These are phyloP conservation scores for Petrocephalus zakoni DNA, from an alignment of 2,113 vertebrate genomes.

Conservation along the genomic window DNA sequence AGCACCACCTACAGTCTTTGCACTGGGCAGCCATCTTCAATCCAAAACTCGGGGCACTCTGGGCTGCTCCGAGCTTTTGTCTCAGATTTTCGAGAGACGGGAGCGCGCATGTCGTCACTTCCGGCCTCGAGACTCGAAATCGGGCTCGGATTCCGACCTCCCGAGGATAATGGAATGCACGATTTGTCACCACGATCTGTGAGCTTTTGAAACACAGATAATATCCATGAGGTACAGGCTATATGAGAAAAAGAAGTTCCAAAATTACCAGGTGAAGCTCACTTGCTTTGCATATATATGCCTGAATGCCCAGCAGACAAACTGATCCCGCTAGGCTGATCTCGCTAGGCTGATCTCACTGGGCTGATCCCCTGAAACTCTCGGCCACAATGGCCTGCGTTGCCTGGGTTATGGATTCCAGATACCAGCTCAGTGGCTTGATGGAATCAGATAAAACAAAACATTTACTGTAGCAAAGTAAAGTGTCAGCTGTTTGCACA, in stretches of 20 bases:
- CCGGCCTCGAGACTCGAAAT: too few species aligned
- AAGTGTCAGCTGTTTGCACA: neutral
- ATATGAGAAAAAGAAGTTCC: neutral
- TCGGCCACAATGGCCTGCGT: too few species aligned
- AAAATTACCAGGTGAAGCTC: neutral
- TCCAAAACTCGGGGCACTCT: too few species aligned
- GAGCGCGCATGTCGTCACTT: too few species aligned
- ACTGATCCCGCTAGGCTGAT: neutral
- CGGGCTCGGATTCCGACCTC: too few species aligned
- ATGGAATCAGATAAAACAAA: neutral
- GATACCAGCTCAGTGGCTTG: neutral
- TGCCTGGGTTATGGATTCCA: neutral
- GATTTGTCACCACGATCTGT: neutral
- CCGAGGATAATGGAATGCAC: too few species aligned
- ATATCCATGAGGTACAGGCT: neutral
- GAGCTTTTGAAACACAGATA: neutral
- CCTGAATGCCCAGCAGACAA: neutral
- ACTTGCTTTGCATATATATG: neutral
- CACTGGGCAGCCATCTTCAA: too few species aligned
- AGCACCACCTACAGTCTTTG: too few species aligned
- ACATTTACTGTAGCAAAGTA: neutral
- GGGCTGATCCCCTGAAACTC: neutral
- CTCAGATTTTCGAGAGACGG: too few species aligned
- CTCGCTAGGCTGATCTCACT: neutral
- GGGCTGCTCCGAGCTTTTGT: too few species aligned